Evolutionary conservation across 2,113 vertebrate species (phyloP).

Genomic region (Hiodon alosoides): DNA sequence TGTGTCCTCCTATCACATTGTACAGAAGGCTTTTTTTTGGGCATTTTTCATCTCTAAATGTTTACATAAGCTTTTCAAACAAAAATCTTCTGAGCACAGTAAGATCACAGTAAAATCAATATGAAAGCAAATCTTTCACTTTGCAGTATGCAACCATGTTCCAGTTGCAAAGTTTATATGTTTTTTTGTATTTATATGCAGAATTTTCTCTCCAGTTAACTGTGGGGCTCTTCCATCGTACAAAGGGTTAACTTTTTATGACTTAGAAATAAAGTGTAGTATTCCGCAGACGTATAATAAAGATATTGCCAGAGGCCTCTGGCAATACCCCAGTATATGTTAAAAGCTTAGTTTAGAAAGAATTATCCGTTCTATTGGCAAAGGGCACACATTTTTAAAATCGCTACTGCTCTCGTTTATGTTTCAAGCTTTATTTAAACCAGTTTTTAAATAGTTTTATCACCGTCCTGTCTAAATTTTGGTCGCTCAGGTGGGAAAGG

Average conservation of each 20-base stretch:
- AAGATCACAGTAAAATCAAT: constrained; percentile 36
- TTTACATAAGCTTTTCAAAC: constrained; percentile 33
- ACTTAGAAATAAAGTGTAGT: constrained; percentile 44
- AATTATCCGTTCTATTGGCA: constrained; percentile 29
- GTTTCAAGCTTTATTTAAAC: too few relatives aligned
- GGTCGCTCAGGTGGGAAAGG: constrained; percentile 38
- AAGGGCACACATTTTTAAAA: too few relatives aligned
- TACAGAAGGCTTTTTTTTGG: constrained; percentile 18
- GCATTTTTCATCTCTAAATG: constrained; percentile 25
- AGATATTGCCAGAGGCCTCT: constrained; percentile 39
- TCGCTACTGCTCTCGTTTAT: too few relatives aligned
- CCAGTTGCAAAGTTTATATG: constrained; percentile 27
- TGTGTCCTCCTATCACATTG: constrained; percentile 18
- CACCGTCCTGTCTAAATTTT: constrained; percentile 15
- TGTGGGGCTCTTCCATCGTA: constrained; percentile 22
- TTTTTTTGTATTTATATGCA: too few relatives aligned
- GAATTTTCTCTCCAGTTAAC: too few relatives aligned
- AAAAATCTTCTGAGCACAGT: constrained; percentile 24
- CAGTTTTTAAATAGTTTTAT: neutral
- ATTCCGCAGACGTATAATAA: constrained; percentile 42
- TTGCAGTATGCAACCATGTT: constrained; percentile 38
- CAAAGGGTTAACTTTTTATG: constrained; percentile 41
- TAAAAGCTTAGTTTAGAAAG: constrained; percentile 40
- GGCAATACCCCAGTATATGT: constrained; percentile 40
- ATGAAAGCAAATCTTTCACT: constrained; percentile 37